phyloP scores from a whole-genome alignment of 2,113 vertebrate genomes.

The Megalops atlanticus region DNA sequence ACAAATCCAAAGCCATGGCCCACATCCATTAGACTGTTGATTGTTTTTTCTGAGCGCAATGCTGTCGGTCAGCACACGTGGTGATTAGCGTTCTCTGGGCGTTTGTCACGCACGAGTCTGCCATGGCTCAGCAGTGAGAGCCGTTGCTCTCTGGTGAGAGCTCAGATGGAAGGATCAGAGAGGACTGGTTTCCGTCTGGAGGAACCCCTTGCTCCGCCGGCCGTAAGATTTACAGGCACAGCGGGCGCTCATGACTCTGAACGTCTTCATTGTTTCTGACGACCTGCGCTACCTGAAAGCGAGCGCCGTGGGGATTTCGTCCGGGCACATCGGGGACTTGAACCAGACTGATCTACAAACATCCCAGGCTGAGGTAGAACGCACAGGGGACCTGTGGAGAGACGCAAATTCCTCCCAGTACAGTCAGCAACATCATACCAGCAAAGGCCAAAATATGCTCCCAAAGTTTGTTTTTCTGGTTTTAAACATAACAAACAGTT shows the following conservation, averaged over 20 bases:
- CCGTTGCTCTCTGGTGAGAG: not conserved
- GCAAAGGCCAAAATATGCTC: not conserved
- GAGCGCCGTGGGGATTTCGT: not conserved
- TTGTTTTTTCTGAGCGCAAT: not conserved
- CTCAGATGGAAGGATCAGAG: not conserved
- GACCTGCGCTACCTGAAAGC: not conserved
- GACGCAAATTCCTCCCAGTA: not conserved
- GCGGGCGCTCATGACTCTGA: not conserved
- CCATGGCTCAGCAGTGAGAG: not conserved
- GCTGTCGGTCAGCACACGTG: not conserved
- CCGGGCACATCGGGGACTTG: not conserved
- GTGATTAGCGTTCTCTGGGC: not conserved
- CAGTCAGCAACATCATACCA: not conserved
- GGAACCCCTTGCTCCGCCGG: not conserved
- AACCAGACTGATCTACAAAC: not conserved
- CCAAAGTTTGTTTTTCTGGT: too few relatives aligned
- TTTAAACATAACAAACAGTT: too few relatives aligned
- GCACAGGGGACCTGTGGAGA: not conserved
- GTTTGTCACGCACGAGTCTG: not conserved
- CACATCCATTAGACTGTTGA: not conserved
- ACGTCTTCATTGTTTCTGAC: not conserved
- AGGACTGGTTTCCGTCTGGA: not conserved
- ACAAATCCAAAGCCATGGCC: not conserved
- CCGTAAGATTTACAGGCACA: not conserved
- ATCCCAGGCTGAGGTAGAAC: not conserved